Percentiles rank a stretch among this genome's conserved stretches.
Conservation (phyloP, 2,113 vertebrate species). For the Microtus oregoni region DNA sequence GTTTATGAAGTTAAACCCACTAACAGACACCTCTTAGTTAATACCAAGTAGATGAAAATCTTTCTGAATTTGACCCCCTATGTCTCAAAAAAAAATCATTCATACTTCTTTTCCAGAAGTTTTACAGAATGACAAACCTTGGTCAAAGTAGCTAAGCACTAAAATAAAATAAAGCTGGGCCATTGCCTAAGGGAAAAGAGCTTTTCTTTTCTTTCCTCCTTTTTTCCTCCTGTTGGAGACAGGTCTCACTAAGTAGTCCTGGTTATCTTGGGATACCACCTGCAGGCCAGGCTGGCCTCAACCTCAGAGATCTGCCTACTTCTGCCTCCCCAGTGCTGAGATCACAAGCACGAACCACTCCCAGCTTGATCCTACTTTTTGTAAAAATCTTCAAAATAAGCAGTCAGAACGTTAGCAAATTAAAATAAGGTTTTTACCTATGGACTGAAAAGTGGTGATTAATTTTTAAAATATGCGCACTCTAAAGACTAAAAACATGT, state of each 20-base stretch:
- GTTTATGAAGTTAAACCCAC: neutral
- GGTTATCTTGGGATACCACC: no score
- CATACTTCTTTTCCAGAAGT: constrained; percentile 19
- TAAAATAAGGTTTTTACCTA: constrained; percentile 71
- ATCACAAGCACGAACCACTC: neutral
- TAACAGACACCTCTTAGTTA: constrained; percentile 9
- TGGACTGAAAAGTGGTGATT: constrained; percentile 12
- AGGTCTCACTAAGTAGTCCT: no score
- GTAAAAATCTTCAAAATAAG: constrained; percentile 70
- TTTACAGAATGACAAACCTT: neutral
- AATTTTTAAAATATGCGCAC: constrained; percentile 53
- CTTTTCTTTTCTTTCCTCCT: neutral
- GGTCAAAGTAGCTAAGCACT: neutral
- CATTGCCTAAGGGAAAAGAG: constrained; percentile 62
- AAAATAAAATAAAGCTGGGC: constrained; percentile 55
- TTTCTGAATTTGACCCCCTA: neutral
- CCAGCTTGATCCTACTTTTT: neutral
- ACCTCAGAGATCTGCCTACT: neutral
- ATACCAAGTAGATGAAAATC: constrained; percentile 36
- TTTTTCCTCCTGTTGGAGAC: neutral
- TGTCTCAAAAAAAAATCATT: constrained; percentile 9
- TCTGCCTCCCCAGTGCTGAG: neutral
- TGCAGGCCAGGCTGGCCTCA: no score
- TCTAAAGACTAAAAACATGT: constrained; percentile 60
- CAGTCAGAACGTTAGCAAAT: constrained; percentile 5